Percentiles rank a stretch among this genome's conserved stretches.
These are phyloP conservation scores for Trissolcus basalis DNA, from an alignment of 1,140 invertebrate genomes.

Conservation along the genomic window DNA sequence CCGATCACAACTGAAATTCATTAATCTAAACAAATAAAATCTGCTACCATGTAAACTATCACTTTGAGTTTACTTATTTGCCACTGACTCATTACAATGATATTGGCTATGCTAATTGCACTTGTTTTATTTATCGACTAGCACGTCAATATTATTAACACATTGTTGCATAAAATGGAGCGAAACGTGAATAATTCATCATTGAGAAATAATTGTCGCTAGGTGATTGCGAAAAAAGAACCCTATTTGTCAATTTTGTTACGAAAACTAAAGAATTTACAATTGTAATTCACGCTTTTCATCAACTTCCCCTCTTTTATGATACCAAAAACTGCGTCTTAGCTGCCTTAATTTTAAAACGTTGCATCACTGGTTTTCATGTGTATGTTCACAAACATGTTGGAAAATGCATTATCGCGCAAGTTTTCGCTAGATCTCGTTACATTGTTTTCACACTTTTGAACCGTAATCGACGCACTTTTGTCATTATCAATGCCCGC, in stretches of 20 bases:
- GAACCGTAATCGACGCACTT: slow-evolving; percentile 28
- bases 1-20: not conserved
- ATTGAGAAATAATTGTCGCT: slow-evolving; percentile 7
- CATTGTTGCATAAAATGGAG: slow-evolving; percentile 47
- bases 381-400: not conserved
- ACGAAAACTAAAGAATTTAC: slow-evolving; percentile 40
- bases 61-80: slow-evolving; percentile 1
- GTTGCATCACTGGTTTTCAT: slow-evolving; percentile 30
- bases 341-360: slow-evolving; percentile 22
- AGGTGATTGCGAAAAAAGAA: no score
- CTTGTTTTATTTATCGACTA: slow-evolving; percentile 31
- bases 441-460: slow-evolving; percentile 28
- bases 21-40: not conserved
- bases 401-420: slow-evolving; percentile 10
- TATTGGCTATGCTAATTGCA: slow-evolving; percentile 38
- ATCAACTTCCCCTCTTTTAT: slow-evolving; percentile 1
- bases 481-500: slow-evolving; percentile 42
- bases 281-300: slow-evolving; percentile 38
- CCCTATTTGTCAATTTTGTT: slow-evolving; percentile 9
- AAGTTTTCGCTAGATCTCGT: slow-evolving; percentile 16
- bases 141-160: slow-evolving; percentile 40
- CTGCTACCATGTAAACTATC: not conserved
- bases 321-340: no score
- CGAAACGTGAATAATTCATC: slow-evolving; percentile 47
- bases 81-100: slow-evolving; percentile 26